Evolutionary conservation across 1,140 invertebrate species (phyloP).

Genomic region (Drosophila fuyamai): DNA sequence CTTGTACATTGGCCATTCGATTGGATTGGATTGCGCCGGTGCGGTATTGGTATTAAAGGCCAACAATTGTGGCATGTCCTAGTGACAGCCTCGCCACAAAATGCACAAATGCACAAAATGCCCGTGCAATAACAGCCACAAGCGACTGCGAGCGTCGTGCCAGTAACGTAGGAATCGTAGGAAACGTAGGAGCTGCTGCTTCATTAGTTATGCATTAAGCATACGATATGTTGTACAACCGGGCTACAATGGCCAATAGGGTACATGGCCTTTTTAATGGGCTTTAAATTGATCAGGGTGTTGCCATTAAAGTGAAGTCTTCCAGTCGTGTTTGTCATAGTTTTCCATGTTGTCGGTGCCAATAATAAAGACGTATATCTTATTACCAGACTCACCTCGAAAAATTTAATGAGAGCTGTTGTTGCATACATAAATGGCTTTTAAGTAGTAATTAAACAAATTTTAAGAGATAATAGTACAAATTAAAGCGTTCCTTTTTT

Average conservation of each 20-base stretch:
- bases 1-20: constrained; percentile 34
- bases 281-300: constrained; percentile 15
- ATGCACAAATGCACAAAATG: constrained; percentile 20
- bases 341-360: background rate
- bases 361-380: background rate
- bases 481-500: too few relatives aligned
- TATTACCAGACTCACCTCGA: background rate
- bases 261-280: constrained; percentile 24
- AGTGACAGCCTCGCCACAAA: constrained; percentile 57
- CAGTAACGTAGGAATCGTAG: background rate
- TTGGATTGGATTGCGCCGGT: constrained; percentile 14
- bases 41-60: constrained; percentile 48
- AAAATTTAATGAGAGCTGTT: background rate
- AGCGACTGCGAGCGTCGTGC: constrained; percentile 47
- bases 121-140: constrained; percentile 39
- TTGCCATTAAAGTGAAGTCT: constrained; percentile 11
- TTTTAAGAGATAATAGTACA: too few relatives aligned
- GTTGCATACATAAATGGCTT: background rate
- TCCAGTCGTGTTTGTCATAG: constrained; percentile 11
- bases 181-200: constrained; percentile 50
- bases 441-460: too few relatives aligned
- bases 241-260: constrained; percentile 31
- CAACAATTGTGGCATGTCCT: constrained; percentile 63
- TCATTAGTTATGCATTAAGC: constrained; percentile 65
- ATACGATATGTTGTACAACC: constrained; percentile 63